Percentiles rank a stretch among this genome's conserved stretches.
Evolutionary conservation across 2,888 invertebrate genomes (phyloP).

Genomic region (Sepioteuthis lessoniana): DNA sequence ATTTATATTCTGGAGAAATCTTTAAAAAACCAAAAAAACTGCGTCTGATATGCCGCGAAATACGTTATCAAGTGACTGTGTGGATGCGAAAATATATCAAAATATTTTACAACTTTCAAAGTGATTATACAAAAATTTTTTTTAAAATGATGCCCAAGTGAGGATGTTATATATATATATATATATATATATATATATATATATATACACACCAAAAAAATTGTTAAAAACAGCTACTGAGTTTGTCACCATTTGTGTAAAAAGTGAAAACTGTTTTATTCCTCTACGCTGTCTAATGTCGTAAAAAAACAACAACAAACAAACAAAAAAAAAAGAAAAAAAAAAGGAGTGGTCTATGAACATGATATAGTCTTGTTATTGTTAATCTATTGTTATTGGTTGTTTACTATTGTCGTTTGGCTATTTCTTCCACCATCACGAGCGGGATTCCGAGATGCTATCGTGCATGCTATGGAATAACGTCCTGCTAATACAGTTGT

Average conservation of each 20-base stretch:
- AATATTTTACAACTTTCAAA: neutral
- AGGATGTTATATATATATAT: no score
- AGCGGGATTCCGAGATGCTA: no score
- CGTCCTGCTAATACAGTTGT: no score
- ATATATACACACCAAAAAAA: no score
- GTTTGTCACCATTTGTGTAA: neutral
- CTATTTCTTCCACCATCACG: neutral
- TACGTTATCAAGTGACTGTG: neutral
- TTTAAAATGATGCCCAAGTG: neutral
- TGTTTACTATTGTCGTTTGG: neutral
- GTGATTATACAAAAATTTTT: neutral
- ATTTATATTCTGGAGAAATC: neutral
- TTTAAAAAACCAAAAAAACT: neutral
- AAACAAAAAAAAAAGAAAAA: no score
- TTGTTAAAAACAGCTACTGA: neutral
- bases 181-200: no score
- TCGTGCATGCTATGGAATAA: no score
- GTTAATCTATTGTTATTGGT: neutral
- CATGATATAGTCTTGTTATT: conserved; percentile 6
- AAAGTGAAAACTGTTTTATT: neutral
- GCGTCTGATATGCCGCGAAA: neutral
- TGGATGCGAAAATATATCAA: neutral
- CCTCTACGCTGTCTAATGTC: neutral
- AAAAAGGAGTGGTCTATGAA: neutral
- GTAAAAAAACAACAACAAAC: neutral